phyloP scores from a whole-genome alignment of 2,113 vertebrate genomes.

The Eubucco bourcierii region DNA sequence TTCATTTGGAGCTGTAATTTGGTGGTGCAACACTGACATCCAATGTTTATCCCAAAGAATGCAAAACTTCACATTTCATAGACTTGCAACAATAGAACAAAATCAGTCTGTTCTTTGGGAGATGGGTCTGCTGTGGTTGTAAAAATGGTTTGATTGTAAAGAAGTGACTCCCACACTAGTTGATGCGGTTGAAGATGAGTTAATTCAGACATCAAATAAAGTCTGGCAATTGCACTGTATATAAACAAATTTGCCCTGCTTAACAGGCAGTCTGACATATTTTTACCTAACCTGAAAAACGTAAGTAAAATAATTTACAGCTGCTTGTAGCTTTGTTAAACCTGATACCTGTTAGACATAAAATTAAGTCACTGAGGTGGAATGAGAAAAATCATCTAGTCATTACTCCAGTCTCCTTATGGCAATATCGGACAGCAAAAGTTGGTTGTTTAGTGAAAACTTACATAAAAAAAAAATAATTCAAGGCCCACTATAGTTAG shows the following conservation, averaged over 20 bases:
- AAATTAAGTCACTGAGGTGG: not conserved
- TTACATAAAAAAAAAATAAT: not conserved
- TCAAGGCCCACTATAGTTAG: not conserved
- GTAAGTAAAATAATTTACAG: not conserved
- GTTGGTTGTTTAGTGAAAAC: not conserved
- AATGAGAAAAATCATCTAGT: not conserved
- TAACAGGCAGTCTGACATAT: not conserved
- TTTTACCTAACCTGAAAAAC: not conserved
- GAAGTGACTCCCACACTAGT: not conserved
- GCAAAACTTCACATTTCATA: conserved; percentile 2
- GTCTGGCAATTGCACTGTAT: not conserved
- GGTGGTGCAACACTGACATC: conserved; percentile 63
- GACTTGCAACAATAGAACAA: not conserved
- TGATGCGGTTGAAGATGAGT: not conserved
- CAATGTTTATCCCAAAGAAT: conserved; percentile 31
- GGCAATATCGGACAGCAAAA: not conserved
- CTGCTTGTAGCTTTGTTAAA: not conserved
- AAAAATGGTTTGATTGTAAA: not conserved
- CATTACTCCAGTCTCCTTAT: not conserved
- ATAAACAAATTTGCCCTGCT: not conserved
- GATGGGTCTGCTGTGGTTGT: not conserved
- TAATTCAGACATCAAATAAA: not conserved
- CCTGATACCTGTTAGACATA: not conserved
- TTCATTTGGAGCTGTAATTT: conserved; percentile 21
- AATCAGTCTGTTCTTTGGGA: not conserved